Evolutionary conservation across 2,888 invertebrate genomes (phyloP).

Genomic region (Octodonta nipae): DNA sequence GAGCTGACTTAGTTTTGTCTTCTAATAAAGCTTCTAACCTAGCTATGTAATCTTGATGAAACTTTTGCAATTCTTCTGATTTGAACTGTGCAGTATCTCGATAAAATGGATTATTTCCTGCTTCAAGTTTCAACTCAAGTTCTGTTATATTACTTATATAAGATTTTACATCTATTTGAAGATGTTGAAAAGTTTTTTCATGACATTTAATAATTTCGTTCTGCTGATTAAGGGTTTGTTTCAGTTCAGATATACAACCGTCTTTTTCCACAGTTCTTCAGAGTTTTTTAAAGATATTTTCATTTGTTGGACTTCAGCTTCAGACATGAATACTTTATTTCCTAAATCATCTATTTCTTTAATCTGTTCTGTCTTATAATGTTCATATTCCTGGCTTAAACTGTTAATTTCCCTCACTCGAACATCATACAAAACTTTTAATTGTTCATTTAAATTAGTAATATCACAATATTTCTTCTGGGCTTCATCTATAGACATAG

Average conservation of each 20-base stretch:
- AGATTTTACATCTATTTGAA: constrained; percentile 20
- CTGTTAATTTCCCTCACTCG: constrained; percentile 29
- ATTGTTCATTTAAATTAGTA: constrained; percentile 27
- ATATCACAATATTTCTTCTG: constrained; percentile 20
- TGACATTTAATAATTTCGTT: too few relatives aligned
- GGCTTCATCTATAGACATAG: constrained; percentile 18
- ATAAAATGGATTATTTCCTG: constrained; percentile 21
- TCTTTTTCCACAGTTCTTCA: too few relatives aligned
- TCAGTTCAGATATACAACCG: too few relatives aligned
- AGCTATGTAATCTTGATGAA: constrained; percentile 20
- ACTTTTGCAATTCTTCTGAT: constrained; percentile 22
- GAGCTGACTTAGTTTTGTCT: constrained; percentile 18
- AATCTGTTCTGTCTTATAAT: constrained; percentile 15
- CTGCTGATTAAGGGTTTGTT: too few relatives aligned
- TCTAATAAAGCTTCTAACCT: constrained; percentile 21
- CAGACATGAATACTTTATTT: constrained; percentile 19
- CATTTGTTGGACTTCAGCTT: constrained; percentile 24
- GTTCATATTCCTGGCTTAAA: constrained; percentile 20
- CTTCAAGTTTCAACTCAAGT: constrained; percentile 21
- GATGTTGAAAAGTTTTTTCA: too few relatives aligned
- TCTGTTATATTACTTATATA: constrained; percentile 23
- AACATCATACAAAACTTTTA: constrained; percentile 35
- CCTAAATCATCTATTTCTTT: constrained; percentile 21
- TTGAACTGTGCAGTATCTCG: constrained; percentile 19
- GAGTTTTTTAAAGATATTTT: constrained; percentile 21